Percentiles rank a stretch among this genome's conserved stretches.
phyloP scores from a whole-genome alignment of 2,888 invertebrate species.

The Meteorus cinctellus region DNA sequence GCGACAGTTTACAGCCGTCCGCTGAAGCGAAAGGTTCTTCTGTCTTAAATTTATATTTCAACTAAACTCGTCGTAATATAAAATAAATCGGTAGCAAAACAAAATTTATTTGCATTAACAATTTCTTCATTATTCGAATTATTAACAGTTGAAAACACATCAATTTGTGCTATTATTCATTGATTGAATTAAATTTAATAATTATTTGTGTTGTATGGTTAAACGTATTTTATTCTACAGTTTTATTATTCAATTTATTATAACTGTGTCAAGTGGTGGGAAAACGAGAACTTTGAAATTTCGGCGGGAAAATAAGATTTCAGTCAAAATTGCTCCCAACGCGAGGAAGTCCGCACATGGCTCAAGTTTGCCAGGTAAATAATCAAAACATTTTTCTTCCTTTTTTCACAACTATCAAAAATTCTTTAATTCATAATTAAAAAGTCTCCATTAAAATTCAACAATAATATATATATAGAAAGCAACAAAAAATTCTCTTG shows the following conservation, averaged over 20 bases:
- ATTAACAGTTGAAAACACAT: not conserved
- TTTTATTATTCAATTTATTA: constrained; percentile 12
- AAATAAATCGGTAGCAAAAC: not conserved
- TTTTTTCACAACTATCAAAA: too few relatives aligned
- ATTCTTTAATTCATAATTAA: too few relatives aligned
- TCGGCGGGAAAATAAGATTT: constrained; percentile 34
- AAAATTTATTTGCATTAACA: not conserved
- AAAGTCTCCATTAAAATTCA: too few relatives aligned
- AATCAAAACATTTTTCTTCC: not conserved
- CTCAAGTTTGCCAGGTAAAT: constrained; percentile 61
- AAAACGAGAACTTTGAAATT: constrained; percentile 44
- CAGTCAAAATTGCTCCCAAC: constrained; percentile 63
- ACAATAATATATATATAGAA: not conserved
- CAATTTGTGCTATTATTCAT: not conserved
- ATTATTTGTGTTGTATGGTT: not conserved
- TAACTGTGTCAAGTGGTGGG: constrained; percentile 21
- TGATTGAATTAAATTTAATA: not conserved
- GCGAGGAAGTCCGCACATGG: constrained; percentile 58
- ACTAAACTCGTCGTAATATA: not conserved
- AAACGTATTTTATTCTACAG: not conserved
- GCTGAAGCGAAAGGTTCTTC: constrained; percentile 62
- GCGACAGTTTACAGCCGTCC: constrained; percentile 72
- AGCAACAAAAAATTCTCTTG: not conserved
- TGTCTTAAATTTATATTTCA: constrained; percentile 11
- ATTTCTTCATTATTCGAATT: not conserved